Base-by-base conservation (phyloP, 2,797 vertebrate genomes). In the Acanthurus tractus region DNA sequence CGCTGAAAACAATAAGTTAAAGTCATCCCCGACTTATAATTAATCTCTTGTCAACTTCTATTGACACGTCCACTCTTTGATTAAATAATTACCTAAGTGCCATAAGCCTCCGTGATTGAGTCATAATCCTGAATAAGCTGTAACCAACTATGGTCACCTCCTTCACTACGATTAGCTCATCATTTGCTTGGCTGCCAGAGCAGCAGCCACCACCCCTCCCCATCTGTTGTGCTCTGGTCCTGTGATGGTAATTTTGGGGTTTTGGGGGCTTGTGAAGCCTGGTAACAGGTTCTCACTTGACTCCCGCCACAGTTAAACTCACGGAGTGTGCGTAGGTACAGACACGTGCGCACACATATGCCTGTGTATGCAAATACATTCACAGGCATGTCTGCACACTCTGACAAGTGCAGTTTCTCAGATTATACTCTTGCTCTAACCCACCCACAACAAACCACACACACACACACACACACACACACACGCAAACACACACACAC, bases 31-130 rank as follows among this genome's bases (percentile, higher is more conserved):
- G 82, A 90, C 82, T 93, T 79, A 85, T 90, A 94, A 93, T 95
- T 93, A 95, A 93, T 94, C 93, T 92, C 89, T 80, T 86, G 84
- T 92, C 89, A 72, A 84, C 87, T 93, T 90, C 89, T 93, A 93
- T 92, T 94, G 92, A 94, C 92, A 93, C 77, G 86, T 93, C 91
- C 92, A 88, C 87, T 90, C 80, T 93, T 93, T 94, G 93, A 95
- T 94, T 94, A 93, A 94, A 95, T 94, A 95, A 95, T 95, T 94
- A 94, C 86, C 92, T 91, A 87, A 94, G 90, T 85, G 72, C 82
- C 89, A 87, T 93, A 94, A 95, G 91, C 93, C 84, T 75, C 76
- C 38, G 13, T 90, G 93, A 95, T 94, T 92, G 92, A 95, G 94
- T 93, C 88, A 93, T 94, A 95, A 95, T 94, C 93, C 89, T 80